Evolutionary conservation across 2,888 invertebrate species (phyloP), one percentile per base, ranked within the genome.

Genomic region (Sipha maydis): DNA sequence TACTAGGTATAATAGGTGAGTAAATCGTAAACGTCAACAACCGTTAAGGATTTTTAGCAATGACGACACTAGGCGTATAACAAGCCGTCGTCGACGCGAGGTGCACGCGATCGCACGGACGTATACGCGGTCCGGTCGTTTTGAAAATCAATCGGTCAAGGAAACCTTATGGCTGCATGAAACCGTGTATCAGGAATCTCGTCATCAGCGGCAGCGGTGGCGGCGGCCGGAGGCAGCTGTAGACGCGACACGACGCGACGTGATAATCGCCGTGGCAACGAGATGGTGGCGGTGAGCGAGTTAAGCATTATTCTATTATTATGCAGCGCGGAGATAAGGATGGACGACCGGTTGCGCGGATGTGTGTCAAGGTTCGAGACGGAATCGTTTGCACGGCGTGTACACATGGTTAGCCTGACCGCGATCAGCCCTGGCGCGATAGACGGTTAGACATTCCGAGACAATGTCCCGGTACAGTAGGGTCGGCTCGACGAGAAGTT

Each of bases 381-480:
- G 9, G n/a, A n/a, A 48, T 11, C 8, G 77, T 21, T 5, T 1
- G 17, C 17, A 19, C 21, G 67, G 56, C 78, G 91, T 93, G 92
- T 91, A 61, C 11, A 3, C 48, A 14, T 48, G 48, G 2, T 2
- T 11, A 48, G 1, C 48, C 41, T 1, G 1, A 9, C 9, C 41
- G 41, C 41, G 34, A 4, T 34, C 34, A 34, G 34, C 34, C 34
- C 34, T 34, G 4, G 34, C 2, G 48, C 48, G 48, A 48, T 48
- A 48, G 48, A 48, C 48, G 48, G 48, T 1, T 14, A 14, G 11
- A 14, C 11, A 48, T 14, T 8, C 11, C 48, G 11, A 48, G 48
- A 48, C 48, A 48, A 48, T 48, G 48, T 2, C 48, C 1, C 14
- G 11, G 48, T 3, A 48, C 14, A 11, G 48, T 8, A 11, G 48